phyloP scores from a whole-genome alignment of 2,797 vertebrate species.

The Myiotriccus ornatus region DNA sequence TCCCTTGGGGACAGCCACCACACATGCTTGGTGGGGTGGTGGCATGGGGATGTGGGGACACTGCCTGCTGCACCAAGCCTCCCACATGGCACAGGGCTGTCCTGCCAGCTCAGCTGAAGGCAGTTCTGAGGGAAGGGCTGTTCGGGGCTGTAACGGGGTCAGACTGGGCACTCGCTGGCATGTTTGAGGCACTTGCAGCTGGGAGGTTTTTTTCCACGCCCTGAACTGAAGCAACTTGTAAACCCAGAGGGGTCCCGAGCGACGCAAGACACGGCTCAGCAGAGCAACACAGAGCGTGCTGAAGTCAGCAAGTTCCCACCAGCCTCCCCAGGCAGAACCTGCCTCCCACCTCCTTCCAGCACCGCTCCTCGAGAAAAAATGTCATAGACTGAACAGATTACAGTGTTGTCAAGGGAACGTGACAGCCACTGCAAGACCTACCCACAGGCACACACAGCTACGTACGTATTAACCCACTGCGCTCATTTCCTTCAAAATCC shows the following conservation, averaged over 20 bases:
- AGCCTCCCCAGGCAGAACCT: neutral
- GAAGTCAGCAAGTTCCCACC: conserved; percentile 13
- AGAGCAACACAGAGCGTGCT: neutral
- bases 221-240: neutral
- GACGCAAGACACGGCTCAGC: neutral
- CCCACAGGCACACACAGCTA: neutral
- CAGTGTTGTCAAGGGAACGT: conserved; percentile 51
- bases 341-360: conserved; percentile 21
- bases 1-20: neutral
- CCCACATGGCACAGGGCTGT: neutral
- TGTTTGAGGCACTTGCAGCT: accelerated
- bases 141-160: neutral
- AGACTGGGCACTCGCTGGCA: neutral
- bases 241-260: neutral
- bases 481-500: neutral
- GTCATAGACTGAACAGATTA: conserved; percentile 31
- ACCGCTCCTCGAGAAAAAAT: neutral
- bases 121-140: neutral
- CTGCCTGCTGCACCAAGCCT: neutral
- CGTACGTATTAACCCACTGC: accelerated
- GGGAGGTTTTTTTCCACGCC: neutral
- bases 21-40: accelerated
- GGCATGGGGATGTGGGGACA: accelerated
- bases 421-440: neutral
- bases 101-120: neutral